Conservation (phyloP, 2,113 vertebrate genomes). For the Archilochus colubris region DNA sequence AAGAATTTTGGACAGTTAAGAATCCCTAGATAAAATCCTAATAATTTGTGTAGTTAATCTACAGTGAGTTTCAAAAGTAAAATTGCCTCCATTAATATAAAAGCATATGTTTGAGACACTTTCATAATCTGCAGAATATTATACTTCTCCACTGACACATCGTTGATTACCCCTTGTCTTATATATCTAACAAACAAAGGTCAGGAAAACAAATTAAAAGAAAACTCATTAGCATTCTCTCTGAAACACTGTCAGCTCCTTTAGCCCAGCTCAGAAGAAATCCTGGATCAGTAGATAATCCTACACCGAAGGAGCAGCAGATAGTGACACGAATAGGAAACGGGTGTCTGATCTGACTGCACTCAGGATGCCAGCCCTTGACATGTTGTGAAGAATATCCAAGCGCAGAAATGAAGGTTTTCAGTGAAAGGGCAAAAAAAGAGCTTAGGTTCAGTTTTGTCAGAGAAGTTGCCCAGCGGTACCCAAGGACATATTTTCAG, state of each 20-base stretch:
- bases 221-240: not conserved
- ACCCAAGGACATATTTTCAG: not conserved
- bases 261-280: not conserved
- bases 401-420: not conserved
- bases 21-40: slow-evolving; percentile 59
- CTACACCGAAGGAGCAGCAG: not conserved
- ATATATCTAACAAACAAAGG: not conserved
- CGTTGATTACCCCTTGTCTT: not conserved
- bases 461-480: not conserved
- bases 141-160: not conserved
- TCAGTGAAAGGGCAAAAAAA: not conserved
- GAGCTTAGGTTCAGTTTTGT: not conserved
- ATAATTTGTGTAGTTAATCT: slow-evolving; percentile 23
- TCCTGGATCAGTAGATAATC: not conserved
- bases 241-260: not conserved
- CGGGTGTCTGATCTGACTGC: not conserved
- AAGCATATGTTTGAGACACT: not conserved
- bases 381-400: not conserved
- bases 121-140: slow-evolving; percentile 1
- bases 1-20: slow-evolving; percentile 47
- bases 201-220: not conserved
- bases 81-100: not conserved
- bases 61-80: not conserved
- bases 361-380: not conserved
- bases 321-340: not conserved